Conservation (phyloP, 2,888 invertebrate genomes). For the Stenodema calcarata region DNA sequence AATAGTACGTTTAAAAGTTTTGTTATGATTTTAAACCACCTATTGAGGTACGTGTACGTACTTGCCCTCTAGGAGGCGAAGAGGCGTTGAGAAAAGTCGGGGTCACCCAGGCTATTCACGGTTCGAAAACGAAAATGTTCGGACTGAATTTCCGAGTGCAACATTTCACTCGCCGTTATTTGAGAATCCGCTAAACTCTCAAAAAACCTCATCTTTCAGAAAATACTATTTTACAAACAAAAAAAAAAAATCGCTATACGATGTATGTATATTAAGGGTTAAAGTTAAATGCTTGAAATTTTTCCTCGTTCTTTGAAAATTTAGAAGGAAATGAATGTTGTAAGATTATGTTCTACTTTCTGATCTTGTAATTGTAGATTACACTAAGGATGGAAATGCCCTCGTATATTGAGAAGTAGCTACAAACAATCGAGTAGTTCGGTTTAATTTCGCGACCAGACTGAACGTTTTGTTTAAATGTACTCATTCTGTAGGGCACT, state of each 20-base stretch:
- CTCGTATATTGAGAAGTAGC: background rate
- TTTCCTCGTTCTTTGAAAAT: background rate
- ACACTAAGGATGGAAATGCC: background rate
- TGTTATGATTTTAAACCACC: too few relatives aligned
- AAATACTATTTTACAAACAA: background rate
- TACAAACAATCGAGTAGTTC: background rate
- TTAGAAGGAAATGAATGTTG: background rate
- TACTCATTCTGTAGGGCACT: background rate
- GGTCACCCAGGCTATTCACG: conserved; percentile 1
- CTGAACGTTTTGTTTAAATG: background rate
- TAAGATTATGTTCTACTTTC: background rate
- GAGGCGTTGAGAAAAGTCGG: background rate
- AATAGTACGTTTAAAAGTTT: too few relatives aligned
- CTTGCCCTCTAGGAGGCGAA: background rate
- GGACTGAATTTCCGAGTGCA: background rate
- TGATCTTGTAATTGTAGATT: background rate
- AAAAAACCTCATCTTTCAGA: background rate
- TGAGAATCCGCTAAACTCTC: background rate
- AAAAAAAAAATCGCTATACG: background rate
- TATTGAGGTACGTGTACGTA: too few relatives aligned
- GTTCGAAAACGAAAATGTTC: background rate
- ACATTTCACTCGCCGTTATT: background rate
- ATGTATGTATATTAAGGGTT: background rate
- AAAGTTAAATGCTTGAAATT: background rate
- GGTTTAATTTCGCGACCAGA: background rate